Percentiles rank a stretch among this genome's conserved stretches.
Evolutionary conservation across 2,888 invertebrate genomes (phyloP).

Genomic region (Mimas tiliae): DNA sequence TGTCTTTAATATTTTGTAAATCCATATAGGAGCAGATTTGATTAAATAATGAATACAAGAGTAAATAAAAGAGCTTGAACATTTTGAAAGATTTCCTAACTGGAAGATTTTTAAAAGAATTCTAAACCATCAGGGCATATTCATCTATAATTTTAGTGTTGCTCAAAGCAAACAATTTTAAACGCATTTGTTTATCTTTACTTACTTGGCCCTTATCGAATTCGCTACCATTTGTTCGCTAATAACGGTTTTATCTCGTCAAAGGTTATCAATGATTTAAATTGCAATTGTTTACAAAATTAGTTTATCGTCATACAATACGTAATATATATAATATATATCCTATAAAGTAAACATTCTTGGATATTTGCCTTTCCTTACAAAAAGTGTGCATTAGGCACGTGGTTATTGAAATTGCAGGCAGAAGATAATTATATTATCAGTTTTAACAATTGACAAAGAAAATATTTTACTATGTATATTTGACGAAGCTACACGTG

Average conservation of each 20-base stretch:
- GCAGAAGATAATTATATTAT: conserved; percentile 1
- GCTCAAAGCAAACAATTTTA: too few species aligned
- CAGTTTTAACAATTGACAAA: conserved; percentile 20
- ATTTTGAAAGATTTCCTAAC: too few species aligned
- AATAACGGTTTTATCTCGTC: not conserved
- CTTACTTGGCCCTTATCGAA: too few species aligned
- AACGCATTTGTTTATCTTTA: too few species aligned
- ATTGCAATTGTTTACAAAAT: not conserved
- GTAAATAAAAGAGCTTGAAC: too few species aligned
- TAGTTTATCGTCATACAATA: not conserved
- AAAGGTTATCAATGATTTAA: not conserved
- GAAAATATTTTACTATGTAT: not conserved
- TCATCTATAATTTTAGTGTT: too few species aligned
- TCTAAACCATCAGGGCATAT: too few species aligned
- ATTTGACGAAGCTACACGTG: conserved; percentile 14
- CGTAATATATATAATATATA: not conserved
- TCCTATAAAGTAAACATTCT: not conserved
- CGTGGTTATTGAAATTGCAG: conserved; percentile 14
- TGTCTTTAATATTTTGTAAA: not conserved
- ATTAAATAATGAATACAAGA: too few species aligned
- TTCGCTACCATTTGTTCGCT: not conserved
- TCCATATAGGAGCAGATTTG: too few species aligned
- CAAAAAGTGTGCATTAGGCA: not conserved
- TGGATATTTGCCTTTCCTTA: not conserved
- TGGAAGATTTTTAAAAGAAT: too few species aligned